These are phyloP conservation scores for Emydura subglobosa DNA, from an alignment of 2,113 vertebrate species.

Conservation along the genomic window DNA sequence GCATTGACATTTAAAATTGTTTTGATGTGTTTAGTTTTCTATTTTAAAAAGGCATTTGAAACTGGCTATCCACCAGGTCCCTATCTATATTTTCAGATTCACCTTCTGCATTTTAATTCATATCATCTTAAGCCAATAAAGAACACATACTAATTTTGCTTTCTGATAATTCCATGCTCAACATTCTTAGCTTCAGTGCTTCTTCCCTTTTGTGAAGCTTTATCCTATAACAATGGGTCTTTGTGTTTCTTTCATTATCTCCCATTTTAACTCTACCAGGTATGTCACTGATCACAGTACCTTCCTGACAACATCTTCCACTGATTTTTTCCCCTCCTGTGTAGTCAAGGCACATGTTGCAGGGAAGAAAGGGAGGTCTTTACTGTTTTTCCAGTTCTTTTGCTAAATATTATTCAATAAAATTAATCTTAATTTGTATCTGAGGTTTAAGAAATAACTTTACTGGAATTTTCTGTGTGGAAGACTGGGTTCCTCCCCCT, in stretches of 20 bases:
- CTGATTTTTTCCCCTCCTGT: neutral
- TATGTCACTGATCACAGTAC: neutral
- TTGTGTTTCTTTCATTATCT: neutral
- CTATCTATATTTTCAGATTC: neutral
- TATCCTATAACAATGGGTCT: neutral
- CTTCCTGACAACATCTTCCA: neutral
- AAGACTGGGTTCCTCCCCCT: neutral
- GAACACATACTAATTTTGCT: neutral
- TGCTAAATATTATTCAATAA: neutral
- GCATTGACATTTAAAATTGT: neutral
- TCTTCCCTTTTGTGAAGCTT: neutral
- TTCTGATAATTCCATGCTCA: neutral
- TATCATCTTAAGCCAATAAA: neutral
- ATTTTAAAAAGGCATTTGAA: neutral
- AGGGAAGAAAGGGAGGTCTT: too few species aligned
- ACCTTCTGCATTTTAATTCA: neutral
- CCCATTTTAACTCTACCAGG: neutral
- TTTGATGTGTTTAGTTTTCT: neutral
- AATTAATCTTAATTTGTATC: constrained; percentile 22
- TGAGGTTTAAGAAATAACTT: constrained; percentile 18
- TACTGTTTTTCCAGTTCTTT: neutral
- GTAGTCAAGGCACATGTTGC: neutral
- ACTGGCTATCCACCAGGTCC: neutral
- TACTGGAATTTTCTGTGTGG: neutral
- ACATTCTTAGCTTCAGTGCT: neutral